These are phyloP conservation scores for Ecliptopera silaceata DNA, from an alignment of 2,888 invertebrate genomes.

Conservation along the genomic window DNA sequence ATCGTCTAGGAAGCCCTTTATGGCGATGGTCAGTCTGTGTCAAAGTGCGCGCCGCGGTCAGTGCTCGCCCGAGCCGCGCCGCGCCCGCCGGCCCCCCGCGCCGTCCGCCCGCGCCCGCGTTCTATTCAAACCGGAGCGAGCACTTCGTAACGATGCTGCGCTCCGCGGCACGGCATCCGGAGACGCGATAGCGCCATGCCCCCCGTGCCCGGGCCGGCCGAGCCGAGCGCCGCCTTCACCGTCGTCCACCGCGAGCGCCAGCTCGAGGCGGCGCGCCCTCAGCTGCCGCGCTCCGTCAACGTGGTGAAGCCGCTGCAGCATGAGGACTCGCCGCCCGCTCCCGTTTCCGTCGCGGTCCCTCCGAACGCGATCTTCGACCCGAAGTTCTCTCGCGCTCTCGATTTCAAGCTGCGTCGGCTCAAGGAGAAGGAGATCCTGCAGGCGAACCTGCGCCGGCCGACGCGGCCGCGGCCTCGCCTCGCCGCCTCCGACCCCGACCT, in stretches of 20 bases:
- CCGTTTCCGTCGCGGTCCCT: slow-evolving; percentile 31
- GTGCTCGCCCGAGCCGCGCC: slow-evolving; percentile 2
- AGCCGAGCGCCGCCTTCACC: slow-evolving; percentile 55
- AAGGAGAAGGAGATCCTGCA: slow-evolving; percentile 83
- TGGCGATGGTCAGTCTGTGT: background rate
- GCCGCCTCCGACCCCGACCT: slow-evolving; percentile 85
- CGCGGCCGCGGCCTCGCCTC: slow-evolving; percentile 53
- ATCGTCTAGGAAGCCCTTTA: background rate
- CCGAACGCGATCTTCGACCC: slow-evolving; percentile 62
- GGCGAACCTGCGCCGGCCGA: slow-evolving; percentile 61
- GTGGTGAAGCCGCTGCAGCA: slow-evolving; percentile 65
- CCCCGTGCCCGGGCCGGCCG: slow-evolving; percentile 49
- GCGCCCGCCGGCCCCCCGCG: background rate
- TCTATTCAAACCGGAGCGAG: too few relatives aligned
- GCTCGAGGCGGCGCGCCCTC: slow-evolving; percentile 25
- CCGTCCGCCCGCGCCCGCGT: background rate
- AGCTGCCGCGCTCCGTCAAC: slow-evolving; percentile 53
- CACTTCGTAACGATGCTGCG: too few relatives aligned
- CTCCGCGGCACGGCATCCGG: background rate
- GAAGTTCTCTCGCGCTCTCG: slow-evolving; percentile 87
- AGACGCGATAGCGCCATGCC: slow-evolving; percentile 57
- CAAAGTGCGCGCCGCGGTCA: background rate
- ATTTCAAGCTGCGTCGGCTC: slow-evolving; percentile 87
- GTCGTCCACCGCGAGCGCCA: slow-evolving; percentile 51
- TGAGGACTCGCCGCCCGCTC: slow-evolving; percentile 37